Evolutionary conservation across 2,888 invertebrate genomes (phyloP).

Genomic region (Epinotia bilunana): DNA sequence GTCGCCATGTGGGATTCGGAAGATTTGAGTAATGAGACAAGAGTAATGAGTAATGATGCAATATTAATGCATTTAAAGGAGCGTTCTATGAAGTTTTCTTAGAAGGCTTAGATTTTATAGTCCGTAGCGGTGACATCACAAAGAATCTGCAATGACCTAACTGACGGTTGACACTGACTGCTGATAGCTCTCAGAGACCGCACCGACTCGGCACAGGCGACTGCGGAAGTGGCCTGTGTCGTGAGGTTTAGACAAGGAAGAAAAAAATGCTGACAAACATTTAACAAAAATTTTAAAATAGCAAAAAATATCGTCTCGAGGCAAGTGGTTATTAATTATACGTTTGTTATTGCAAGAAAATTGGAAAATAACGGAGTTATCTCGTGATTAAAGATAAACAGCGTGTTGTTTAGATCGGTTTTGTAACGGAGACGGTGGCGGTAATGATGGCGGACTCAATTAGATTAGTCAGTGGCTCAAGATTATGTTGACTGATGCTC

Average conservation of each 20-base stretch:
- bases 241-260: background rate
- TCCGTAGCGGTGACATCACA: no score
- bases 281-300: background rate
- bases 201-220: no score
- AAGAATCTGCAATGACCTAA: no score
- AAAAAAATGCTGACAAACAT: background rate
- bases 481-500: no score
- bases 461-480: background rate
- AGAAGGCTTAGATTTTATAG: no score
- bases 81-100: no score
- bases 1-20: no score
- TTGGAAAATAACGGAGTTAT: constrained; percentile 22
- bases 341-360: constrained; percentile 15
- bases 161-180: no score
- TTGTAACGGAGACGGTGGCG: background rate
- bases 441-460: background rate
- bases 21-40: no score
- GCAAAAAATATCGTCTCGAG: background rate
- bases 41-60: no score
- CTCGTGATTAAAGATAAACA: constrained; percentile 22
- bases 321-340: constrained; percentile 19
- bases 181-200: no score
- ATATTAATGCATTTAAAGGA: no score
- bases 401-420: background rate
- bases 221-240: background rate